Conservation (phyloP, 2,888 invertebrate genomes). For the Diploptera punctata region DNA sequence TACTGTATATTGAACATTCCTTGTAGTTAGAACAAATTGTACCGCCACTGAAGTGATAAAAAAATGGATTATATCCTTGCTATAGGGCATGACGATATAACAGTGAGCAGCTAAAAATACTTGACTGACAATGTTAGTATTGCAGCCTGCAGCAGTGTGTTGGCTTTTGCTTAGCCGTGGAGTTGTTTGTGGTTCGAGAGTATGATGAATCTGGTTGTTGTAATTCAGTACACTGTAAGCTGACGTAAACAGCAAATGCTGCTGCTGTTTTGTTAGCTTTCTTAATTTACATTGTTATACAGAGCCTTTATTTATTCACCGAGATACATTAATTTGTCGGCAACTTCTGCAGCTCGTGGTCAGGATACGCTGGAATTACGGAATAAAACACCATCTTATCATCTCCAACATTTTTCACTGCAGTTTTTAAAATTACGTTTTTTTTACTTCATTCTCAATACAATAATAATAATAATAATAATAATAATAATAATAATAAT, state of each 20-base stretch:
- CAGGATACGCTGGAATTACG: neutral
- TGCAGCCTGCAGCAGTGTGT: neutral
- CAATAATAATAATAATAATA: too few relatives aligned
- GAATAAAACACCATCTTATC: neutral
- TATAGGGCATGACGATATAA: neutral
- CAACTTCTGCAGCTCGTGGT: neutral
- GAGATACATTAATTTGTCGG: neutral
- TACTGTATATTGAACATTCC: too few relatives aligned
- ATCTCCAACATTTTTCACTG: neutral
- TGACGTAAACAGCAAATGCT: neutral
- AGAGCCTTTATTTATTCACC: neutral
- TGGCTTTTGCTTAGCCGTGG: neutral
- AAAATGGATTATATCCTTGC: neutral
- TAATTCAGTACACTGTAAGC: neutral
- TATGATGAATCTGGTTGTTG: neutral
- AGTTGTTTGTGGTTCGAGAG: neutral
- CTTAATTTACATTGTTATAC: neutral
- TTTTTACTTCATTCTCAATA: neutral
- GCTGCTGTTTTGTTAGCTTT: neutral
- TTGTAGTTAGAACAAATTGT: too few relatives aligned
- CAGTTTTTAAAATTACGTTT: neutral
- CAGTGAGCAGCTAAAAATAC: neutral
- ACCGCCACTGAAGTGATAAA: neutral
- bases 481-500: neutral
- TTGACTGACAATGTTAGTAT: neutral